A percentile compares a stretch with the other conserved stretches of the same genome.
These are phyloP conservation scores for Illadopsis cleaveri DNA, from an alignment of 2,113 vertebrate genomes.

Conservation along the genomic window DNA sequence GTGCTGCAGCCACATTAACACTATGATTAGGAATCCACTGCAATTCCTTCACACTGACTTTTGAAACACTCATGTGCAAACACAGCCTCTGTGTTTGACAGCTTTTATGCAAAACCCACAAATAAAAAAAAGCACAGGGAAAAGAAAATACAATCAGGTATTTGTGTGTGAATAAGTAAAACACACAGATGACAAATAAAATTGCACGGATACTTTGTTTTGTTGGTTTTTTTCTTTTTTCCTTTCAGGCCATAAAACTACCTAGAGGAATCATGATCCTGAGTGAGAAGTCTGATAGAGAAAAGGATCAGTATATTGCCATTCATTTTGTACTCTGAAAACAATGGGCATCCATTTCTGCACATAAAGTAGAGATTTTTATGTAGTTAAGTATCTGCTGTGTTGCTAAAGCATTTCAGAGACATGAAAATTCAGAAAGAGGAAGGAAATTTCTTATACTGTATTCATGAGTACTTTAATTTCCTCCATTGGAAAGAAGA, in stretches of 20 bases:
- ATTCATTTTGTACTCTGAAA: not conserved
- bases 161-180: not conserved
- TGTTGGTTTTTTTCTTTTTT: not conserved
- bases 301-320: not conserved
- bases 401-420: not conserved
- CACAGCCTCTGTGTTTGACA: not conserved
- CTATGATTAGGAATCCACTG: not conserved
- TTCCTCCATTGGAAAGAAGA: not conserved
- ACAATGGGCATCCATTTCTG: not conserved
- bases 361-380: not conserved
- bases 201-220: not conserved
- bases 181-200: not conserved
- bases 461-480: not conserved
- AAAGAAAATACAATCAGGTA: not conserved
- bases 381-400: not conserved
- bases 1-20: not conserved
- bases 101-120: not conserved
- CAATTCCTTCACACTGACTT: not conserved
- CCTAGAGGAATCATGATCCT: not conserved
- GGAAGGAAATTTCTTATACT: not conserved
- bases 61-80: not conserved
- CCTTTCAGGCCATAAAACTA: not conserved
- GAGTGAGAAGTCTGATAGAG: not conserved
- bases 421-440: not conserved
- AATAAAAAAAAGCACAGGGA: not conserved